Evolutionary conservation across 2,113 vertebrate genomes (phyloP).

Genomic region (Phrynocephalus versicolor): DNA sequence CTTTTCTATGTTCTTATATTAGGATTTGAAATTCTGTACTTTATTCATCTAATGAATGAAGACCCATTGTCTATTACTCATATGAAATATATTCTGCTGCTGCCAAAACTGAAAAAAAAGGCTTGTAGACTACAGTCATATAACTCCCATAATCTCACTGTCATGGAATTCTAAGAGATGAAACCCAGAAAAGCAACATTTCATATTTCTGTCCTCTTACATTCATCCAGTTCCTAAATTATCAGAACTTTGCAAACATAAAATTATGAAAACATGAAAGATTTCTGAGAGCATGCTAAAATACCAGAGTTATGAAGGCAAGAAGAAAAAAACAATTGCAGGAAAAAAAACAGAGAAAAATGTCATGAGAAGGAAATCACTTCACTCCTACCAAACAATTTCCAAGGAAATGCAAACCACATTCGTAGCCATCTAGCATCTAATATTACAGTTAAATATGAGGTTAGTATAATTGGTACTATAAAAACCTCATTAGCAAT

Average conservation of each 20-base stretch:
- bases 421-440: constrained; percentile 37
- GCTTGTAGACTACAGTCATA: no score
- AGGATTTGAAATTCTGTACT: background rate
- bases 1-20: no score
- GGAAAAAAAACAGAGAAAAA: background rate
- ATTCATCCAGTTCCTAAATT: background rate
- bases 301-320: background rate
- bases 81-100: background rate
- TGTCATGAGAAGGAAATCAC: background rate
- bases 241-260: background rate
- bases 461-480: constrained; percentile 7
- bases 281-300: background rate
- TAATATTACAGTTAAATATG: constrained; percentile 49
- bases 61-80: background rate
- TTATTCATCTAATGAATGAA: background rate
- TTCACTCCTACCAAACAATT: constrained; percentile 32
- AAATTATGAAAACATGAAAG: background rate
- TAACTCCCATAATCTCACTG: no score
- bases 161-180: no score
- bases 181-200: no score
- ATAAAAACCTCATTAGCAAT: constrained; percentile 27
- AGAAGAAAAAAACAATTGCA: background rate
- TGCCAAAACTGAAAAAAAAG: no score
- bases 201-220: background rate
- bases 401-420: constrained; percentile 42